Percentiles rank a stretch among this genome's conserved stretches.
phyloP scores from a whole-genome alignment of 2,888 invertebrate species.

The Brachycybe producta region DNA sequence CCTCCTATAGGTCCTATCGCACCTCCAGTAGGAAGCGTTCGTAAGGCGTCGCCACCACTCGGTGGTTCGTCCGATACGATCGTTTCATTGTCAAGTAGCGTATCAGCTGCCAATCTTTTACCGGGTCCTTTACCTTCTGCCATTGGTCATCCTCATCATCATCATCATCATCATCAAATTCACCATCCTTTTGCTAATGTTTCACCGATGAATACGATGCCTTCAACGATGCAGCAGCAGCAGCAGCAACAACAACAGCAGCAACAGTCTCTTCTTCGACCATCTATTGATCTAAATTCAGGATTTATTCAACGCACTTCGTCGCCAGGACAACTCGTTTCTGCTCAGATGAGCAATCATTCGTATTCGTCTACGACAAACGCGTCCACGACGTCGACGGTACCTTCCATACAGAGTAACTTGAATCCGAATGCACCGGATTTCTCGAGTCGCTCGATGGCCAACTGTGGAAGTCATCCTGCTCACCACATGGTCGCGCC shows the following conservation, averaged over 20 bases:
- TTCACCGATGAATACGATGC: background rate
- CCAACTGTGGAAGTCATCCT: background rate
- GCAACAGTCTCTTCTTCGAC: background rate
- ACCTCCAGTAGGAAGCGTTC: slow-evolving; percentile 13
- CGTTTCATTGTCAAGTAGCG: slow-evolving; percentile 10
- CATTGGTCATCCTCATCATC: background rate
- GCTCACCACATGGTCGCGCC: too few relatives aligned
- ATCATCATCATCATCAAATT: background rate
- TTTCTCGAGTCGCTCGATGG: slow-evolving; percentile 45
- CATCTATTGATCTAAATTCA: too few relatives aligned
- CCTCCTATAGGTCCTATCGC: slow-evolving; percentile 19
- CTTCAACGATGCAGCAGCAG: background rate
- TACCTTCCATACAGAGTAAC: slow-evolving; percentile 32
- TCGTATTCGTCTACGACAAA: background rate
- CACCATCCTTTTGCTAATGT: background rate
- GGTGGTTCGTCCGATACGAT: background rate
- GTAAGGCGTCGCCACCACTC: slow-evolving; percentile 14
- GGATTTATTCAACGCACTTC: background rate
- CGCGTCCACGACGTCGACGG: background rate
- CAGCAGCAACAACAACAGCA: background rate
- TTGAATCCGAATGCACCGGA: slow-evolving; percentile 70
- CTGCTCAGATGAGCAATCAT: background rate
- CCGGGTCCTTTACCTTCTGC: background rate
- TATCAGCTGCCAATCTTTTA: background rate
- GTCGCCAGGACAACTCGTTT: background rate